Base-by-base conservation (phyloP, 2,797 vertebrate species). In the Leptodactylus fallax region DNA sequence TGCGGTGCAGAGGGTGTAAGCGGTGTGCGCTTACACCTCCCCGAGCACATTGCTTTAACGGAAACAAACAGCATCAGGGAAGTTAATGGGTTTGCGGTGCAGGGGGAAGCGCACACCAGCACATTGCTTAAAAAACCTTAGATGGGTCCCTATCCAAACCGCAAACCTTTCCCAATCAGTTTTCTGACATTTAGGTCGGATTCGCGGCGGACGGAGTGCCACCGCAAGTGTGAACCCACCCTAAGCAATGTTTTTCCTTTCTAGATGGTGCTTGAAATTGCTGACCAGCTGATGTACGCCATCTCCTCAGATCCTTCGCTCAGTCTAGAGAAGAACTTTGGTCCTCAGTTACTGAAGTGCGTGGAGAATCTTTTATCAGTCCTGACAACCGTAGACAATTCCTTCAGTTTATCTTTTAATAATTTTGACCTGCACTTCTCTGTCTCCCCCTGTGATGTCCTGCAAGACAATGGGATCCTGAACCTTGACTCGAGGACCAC, bases 361-460 rank as follows among this genome's bases (percentile, higher is more conserved):
- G 25, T 85, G 1, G 84, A 85, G 67, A 85, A 27, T 21, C 60
- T 65, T 23, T 25, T 85, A 13, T 47, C 72, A 21, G 14, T 25
- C 21, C 51, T 85, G 72, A 21, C 1, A 6, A 74, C 63, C 51
- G 67, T 74, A 16, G 63, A 85, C 7, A 9, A 19, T 51, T 79
- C 84, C 27, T 78, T 85, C n/a, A 65, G 25, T 23, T 11, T 65
- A 4, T 78, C n/a, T 13, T 78, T 25, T 14, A 10, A 8, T 0
- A 25, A 78, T 23, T 3, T 85, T 0, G 47, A 78, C 51, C 47
- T 74, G 45, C 16, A 11, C 45, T 47, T 36, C 19, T 19, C 71
- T 11, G 71, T 49, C 2, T 1, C 9, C 45, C 9, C 36, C 36
- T 74, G 71, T 49, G 71, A 74, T 47, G 45, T 21, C 11, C 71